A percentile compares a stretch with the other conserved stretches of the same genome.
Conservation (phyloP, 2,888 invertebrate species). For the Pristionchus arcanus region DNA sequence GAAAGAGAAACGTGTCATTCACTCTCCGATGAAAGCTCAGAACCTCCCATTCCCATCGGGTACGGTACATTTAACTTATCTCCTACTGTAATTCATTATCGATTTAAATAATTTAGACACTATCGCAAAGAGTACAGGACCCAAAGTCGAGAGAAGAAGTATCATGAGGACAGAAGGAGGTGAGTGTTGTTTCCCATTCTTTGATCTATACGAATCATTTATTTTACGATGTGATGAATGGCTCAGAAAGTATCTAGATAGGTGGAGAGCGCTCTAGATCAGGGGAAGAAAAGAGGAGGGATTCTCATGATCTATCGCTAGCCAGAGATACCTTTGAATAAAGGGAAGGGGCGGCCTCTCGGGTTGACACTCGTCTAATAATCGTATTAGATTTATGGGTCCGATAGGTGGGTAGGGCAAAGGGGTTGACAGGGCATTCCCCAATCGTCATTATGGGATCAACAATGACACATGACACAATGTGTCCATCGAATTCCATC, state of each 20-base stretch:
- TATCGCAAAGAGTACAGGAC: constrained; percentile 17
- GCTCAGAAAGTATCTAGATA: not conserved
- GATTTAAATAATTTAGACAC: not conserved
- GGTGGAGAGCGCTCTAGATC: not conserved
- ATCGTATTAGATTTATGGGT: constrained; percentile 44
- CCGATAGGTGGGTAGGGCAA: constrained; percentile 24
- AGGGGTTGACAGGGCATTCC: not conserved
- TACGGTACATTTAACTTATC: constrained; percentile 2
- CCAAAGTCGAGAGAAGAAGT: not conserved
- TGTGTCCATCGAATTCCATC: not conserved
- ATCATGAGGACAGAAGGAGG: constrained; percentile 4
- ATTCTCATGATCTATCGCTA: not conserved
- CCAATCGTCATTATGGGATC: not conserved
- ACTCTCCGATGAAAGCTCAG: constrained; percentile 42
- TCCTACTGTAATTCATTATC: not conserved
- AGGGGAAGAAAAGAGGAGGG: constrained; percentile 2
- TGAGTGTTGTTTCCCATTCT: not conserved
- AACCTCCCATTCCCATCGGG: constrained; percentile 40
- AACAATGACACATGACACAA: not conserved
- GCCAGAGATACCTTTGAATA: constrained; percentile 3
- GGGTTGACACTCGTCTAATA: constrained; percentile 44
- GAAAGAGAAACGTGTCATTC: not conserved
- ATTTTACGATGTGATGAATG: not conserved
- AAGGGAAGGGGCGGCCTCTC: constrained; percentile 1
- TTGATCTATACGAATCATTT: not conserved